These are phyloP conservation scores for Rhamphomyia laevipes DNA, from an alignment of 2,888 invertebrate species.

Conservation along the genomic window DNA sequence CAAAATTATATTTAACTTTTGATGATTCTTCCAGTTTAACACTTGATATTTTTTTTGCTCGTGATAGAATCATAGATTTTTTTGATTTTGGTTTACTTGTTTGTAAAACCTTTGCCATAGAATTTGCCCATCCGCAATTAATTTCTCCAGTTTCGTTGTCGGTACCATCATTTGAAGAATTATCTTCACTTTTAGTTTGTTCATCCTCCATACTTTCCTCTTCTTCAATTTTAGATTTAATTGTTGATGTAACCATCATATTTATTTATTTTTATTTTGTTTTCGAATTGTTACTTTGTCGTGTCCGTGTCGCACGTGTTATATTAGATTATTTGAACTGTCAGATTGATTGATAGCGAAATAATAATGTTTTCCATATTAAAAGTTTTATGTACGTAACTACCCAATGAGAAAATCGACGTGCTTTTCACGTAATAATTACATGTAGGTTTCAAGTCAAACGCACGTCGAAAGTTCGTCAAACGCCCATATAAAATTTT, in stretches of 20 bases:
- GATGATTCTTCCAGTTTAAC: conserved; percentile 39
- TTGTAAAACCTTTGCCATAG: conserved; percentile 64
- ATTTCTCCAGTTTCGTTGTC: conserved; percentile 20
- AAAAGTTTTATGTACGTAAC: too few relatives aligned
- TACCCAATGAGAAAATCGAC: too few relatives aligned
- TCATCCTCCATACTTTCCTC: neutral
- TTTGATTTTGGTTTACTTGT: conserved; percentile 63
- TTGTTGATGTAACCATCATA: conserved; percentile 9
- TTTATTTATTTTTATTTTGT: too few relatives aligned
- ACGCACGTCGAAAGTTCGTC: too few relatives aligned
- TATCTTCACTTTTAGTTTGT: conserved; percentile 6
- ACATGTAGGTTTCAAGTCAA: too few relatives aligned
- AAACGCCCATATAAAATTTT: too few relatives aligned
- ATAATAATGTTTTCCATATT: too few relatives aligned
- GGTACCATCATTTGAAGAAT: conserved; percentile 11
- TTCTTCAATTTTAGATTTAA: conserved; percentile 6
- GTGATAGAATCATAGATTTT: conserved; percentile 62
- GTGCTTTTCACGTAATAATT: too few relatives aligned
- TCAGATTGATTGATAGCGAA: too few relatives aligned
- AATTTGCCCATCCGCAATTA: conserved; percentile 73
- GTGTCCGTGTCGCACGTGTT: too few relatives aligned
- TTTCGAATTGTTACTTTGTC: too few relatives aligned
- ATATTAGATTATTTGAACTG: too few relatives aligned
- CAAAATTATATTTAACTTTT: conserved; percentile 46
- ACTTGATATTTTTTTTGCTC: conserved; percentile 60